Evolutionary conservation across 2,113 vertebrate species (phyloP).

Genomic region (Myocastor coypus): DNA sequence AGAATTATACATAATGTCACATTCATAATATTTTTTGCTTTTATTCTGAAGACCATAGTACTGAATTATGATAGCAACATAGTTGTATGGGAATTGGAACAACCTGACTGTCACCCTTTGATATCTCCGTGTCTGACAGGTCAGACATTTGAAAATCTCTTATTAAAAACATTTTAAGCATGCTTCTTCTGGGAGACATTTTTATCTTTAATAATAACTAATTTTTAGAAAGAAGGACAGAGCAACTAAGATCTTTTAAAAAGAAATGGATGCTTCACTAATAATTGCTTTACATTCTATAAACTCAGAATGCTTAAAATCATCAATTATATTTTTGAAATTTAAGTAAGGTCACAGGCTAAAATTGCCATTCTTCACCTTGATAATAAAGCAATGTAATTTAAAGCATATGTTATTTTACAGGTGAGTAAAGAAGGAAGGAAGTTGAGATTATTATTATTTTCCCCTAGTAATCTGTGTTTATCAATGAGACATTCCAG

Average conservation of each 20-base stretch:
- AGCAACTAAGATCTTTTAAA: slow-evolving; percentile 55
- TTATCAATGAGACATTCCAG: slow-evolving; percentile 5
- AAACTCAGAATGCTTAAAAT: slow-evolving; percentile 72
- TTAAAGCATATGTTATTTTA: slow-evolving; percentile 76
- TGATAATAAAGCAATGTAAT: slow-evolving; percentile 84
- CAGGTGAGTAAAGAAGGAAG: not conserved
- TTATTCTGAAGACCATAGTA: not conserved
- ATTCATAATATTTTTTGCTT: slow-evolving; percentile 11
- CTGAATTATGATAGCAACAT: slow-evolving; percentile 32
- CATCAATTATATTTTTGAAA: slow-evolving; percentile 73
- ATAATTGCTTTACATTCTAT: slow-evolving; percentile 76
- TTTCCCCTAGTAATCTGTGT: not conserved
- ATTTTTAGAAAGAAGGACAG: slow-evolving; percentile 75
- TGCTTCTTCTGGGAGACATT: slow-evolving; percentile 69
- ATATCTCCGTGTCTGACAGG: slow-evolving; percentile 51
- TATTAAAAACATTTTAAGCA: slow-evolving; percentile 71
- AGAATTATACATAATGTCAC: not conserved
- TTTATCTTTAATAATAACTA: slow-evolving; percentile 67
- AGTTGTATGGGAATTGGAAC: slow-evolving; percentile 59
- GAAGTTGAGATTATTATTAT: slow-evolving; percentile 14
- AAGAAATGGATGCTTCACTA: slow-evolving; percentile 70
- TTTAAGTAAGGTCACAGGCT: slow-evolving; percentile 73
- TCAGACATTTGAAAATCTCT: slow-evolving; percentile 72
- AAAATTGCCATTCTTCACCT: slow-evolving; percentile 53
- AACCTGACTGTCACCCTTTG: slow-evolving; percentile 55